Conservation (phyloP, 2,113 vertebrate genomes). For the Macquaria ambigua region DNA sequence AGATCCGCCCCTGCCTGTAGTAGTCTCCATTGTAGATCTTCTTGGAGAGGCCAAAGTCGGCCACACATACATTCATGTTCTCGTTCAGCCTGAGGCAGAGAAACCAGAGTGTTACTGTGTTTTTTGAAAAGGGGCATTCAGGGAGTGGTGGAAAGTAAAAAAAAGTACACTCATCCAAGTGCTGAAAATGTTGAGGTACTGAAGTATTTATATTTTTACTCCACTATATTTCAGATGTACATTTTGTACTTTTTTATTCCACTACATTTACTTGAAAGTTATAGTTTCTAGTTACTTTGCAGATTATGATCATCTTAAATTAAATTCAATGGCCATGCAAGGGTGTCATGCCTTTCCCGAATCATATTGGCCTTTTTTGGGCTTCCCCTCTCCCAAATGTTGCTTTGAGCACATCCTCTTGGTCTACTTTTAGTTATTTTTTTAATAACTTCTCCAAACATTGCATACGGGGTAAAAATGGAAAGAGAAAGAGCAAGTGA, state of each 20-base stretch:
- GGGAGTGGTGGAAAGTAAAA: neutral
- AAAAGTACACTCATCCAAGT: neutral
- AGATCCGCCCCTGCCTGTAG: conserved; percentile 93
- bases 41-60: conserved; percentile 94
- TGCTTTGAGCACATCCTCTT: neutral
- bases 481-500: neutral
- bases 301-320: neutral
- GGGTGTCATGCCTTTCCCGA: neutral
- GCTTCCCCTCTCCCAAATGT: neutral
- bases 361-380: neutral
- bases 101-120: neutral
- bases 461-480: neutral
- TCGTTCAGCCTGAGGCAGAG: conserved; percentile 88
- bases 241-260: neutral
- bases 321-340: neutral
- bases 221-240: neutral
- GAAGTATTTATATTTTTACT: neutral
- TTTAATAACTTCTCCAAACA: neutral
- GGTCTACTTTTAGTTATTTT: conserved; percentile 7
- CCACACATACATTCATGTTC: conserved; percentile 95
- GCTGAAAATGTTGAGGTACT: neutral
- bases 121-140: neutral
- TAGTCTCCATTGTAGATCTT: conserved; percentile 96
- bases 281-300: neutral
- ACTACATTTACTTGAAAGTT: neutral